Evolutionary conservation across 2,113 vertebrate genomes (phyloP).

Genomic region (Muntiacus muntjak): DNA sequence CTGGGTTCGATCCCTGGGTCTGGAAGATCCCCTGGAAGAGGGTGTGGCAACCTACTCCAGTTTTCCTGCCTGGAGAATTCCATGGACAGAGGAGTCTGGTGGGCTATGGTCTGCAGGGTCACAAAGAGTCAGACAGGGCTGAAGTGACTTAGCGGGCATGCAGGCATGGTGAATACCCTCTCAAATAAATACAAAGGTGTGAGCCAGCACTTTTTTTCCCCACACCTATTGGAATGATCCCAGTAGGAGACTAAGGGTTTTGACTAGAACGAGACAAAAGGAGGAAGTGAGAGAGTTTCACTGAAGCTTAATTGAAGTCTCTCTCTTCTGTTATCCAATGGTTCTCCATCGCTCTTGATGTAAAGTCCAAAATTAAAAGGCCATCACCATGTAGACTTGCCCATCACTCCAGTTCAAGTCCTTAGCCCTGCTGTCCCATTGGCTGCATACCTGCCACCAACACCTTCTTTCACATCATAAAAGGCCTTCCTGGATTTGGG

Average conservation of each 20-base stretch:
- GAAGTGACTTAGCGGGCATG: background rate
- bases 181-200: background rate
- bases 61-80: background rate
- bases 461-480: background rate
- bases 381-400: background rate
- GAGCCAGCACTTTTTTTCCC: background rate
- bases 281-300: background rate
- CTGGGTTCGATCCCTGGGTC: background rate
- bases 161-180: background rate
- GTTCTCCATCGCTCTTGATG: background rate
- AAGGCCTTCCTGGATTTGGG: background rate
- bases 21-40: background rate
- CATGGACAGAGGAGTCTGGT: background rate
- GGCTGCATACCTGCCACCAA: background rate
- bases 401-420: background rate
- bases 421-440: background rate
- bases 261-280: background rate
- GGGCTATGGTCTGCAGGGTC: background rate
- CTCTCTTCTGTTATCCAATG: background rate
- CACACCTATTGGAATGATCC: background rate
- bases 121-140: background rate
- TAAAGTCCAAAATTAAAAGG: background rate
- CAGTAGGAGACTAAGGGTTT: background rate
- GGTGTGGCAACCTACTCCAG: background rate
- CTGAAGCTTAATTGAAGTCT: background rate